phyloP scores from a whole-genome alignment of 2,888 invertebrate species.

The Apocheima hispidaria region DNA sequence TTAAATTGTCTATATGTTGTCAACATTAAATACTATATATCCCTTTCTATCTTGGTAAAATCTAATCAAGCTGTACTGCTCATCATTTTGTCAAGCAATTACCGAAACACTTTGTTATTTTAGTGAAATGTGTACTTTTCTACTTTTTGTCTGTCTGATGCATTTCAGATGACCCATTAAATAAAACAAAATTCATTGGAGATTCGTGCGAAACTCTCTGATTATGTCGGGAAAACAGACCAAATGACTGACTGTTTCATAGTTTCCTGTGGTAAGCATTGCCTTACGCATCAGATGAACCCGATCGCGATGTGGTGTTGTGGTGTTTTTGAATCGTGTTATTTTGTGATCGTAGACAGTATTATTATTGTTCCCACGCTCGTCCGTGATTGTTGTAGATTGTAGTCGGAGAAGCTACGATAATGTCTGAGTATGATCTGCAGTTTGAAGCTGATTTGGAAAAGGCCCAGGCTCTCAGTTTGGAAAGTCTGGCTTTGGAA shows the following conservation, averaged over 20 bases:
- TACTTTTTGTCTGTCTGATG: not conserved
- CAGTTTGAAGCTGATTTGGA: slow-evolving; percentile 95
- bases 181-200: slow-evolving; percentile 52
- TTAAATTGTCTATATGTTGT: not conserved
- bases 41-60: not conserved
- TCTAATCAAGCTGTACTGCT: not conserved
- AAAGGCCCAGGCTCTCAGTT: slow-evolving; percentile 94
- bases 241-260: slow-evolving; percentile 55
- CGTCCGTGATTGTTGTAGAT: slow-evolving; percentile 66
- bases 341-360: slow-evolving; percentile 53
- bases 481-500: slow-evolving; percentile 94
- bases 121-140: not conserved
- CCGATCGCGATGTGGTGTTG: slow-evolving; percentile 44
- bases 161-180: slow-evolving; percentile 39
- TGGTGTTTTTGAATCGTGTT: slow-evolving; percentile 58
- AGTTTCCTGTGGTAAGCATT: slow-evolving; percentile 58
- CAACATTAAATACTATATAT: not conserved
- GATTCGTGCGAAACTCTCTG: slow-evolving; percentile 54
- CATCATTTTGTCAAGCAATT: not conserved
- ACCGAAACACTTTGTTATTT: not conserved
- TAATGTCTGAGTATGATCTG: slow-evolving; percentile 90
- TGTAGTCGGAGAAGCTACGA: slow-evolving; percentile 60
- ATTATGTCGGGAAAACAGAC: slow-evolving; percentile 66
- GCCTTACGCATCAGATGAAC: slow-evolving; percentile 20
- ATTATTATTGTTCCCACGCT: slow-evolving; percentile 68